A percentile compares a stretch with the other conserved stretches of the same genome.
Conservation (phyloP, 2,113 vertebrate species). For the Cyphomyrus discorhynchus region DNA sequence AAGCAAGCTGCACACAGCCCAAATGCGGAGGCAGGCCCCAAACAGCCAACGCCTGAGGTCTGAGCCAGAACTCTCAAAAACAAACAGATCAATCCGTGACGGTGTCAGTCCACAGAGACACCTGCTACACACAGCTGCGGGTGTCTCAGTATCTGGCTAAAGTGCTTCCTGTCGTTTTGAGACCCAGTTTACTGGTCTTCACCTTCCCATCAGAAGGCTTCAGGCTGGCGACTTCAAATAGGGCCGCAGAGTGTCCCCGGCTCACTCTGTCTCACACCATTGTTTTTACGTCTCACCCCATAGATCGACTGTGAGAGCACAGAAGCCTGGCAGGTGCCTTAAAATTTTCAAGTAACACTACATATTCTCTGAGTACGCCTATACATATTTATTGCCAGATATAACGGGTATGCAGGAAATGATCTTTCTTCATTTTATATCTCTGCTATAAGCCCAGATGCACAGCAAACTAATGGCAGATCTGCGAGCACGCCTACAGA, state of each 20-base stretch:
- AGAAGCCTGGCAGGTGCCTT: not conserved
- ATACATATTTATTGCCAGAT: not conserved
- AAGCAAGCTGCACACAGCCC: not conserved
- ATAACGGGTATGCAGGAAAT: not conserved
- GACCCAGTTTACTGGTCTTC: not conserved
- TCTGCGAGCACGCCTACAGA: not conserved
- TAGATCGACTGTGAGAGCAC: not conserved
- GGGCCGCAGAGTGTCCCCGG: not conserved
- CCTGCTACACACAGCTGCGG: not conserved
- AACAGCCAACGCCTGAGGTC: not conserved
- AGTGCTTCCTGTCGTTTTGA: not conserved
- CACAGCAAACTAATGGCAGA: not conserved
- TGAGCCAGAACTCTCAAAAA: not conserved
- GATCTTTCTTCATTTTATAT: not conserved
- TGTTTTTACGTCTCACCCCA: not conserved
- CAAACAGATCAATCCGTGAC: not conserved
- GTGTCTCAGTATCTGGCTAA: not conserved
- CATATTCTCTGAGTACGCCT: not conserved
- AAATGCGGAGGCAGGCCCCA: not conserved
- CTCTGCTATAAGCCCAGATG: not conserved
- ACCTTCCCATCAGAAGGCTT: not conserved
- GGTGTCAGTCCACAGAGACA: not conserved
- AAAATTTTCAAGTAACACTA: not conserved
- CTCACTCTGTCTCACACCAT: not conserved
- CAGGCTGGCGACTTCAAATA: not conserved